A percentile compares a stretch with the other conserved stretches of the same genome.
Evolutionary conservation across 2,797 vertebrate genomes (phyloP).

Genomic region (Florisuga fusca): DNA sequence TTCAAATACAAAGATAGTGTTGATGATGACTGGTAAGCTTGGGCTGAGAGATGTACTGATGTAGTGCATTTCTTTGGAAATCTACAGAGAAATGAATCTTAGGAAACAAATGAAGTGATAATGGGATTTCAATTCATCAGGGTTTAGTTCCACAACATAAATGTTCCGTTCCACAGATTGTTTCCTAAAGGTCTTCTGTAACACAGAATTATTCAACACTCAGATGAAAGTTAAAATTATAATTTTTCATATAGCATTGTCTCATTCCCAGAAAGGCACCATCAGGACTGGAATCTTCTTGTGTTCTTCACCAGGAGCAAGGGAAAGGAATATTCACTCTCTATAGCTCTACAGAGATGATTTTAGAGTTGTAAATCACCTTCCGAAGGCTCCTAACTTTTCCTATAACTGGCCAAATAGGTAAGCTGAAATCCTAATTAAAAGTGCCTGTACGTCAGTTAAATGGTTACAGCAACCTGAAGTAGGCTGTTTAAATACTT

Average conservation of each 20-base stretch:
- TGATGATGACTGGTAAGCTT: constrained; percentile 74
- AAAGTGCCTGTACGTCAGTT: not conserved
- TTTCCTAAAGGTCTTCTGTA: constrained; percentile 59
- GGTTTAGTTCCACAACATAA: constrained; percentile 67
- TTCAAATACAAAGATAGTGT: constrained; percentile 76
- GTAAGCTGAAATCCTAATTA: not conserved
- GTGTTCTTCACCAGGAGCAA: not conserved
- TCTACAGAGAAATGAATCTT: constrained; percentile 71
- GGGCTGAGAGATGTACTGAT: constrained; percentile 72
- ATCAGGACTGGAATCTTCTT: not conserved
- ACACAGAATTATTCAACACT: constrained; percentile 18
- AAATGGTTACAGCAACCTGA: not conserved
- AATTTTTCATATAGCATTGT: constrained; percentile 2
- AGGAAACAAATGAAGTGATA: constrained; percentile 75
- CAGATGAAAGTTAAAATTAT: constrained; percentile 7
- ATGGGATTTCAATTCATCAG: constrained; percentile 72
- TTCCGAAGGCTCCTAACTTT: not conserved
- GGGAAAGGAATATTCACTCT: not conserved
- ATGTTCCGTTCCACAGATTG: constrained; percentile 58
- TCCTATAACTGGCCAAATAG: not conserved
- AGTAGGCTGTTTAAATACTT: not conserved
- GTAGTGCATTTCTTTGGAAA: constrained; percentile 72
- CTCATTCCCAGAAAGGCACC: not conserved
- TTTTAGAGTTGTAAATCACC: not conserved
- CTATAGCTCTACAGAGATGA: not conserved